Evolutionary conservation across 2,113 vertebrate species (phyloP).

Genomic region (Agelaius tricolor): DNA sequence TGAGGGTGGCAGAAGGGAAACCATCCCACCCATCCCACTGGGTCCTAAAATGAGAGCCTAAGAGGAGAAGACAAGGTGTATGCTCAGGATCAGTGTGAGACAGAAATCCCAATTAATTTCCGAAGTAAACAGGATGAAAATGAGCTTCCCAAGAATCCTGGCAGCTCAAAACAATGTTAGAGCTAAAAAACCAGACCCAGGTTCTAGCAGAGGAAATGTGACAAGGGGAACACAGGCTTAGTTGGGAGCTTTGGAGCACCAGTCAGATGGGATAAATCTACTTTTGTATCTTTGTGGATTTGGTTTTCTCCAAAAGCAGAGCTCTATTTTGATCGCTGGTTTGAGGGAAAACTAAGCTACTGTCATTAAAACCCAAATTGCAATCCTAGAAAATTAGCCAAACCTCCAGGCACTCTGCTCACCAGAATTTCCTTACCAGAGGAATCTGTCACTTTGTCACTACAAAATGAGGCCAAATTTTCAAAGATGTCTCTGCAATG

Average conservation of each 20-base stretch:
- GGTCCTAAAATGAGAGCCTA: background rate
- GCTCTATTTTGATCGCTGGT: background rate
- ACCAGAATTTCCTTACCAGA: conserved; percentile 5
- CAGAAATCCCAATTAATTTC: background rate
- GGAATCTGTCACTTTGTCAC: background rate
- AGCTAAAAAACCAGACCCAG: background rate
- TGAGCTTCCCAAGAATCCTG: background rate
- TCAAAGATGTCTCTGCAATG: background rate
- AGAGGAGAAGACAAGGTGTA: background rate
- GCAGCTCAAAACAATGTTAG: background rate
- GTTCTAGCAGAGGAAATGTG: background rate
- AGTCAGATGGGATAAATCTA: background rate
- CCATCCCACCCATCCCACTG: background rate
- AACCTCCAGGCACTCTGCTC: conserved; percentile 9
- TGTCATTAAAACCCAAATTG: background rate
- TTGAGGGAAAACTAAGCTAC: background rate
- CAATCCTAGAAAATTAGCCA: conserved; percentile 12
- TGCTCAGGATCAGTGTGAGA: background rate
- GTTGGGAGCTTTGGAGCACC: background rate
- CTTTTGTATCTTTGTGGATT: background rate
- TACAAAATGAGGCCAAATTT: conserved; percentile 27
- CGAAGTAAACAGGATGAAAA: background rate
- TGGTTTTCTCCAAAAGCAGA: background rate
- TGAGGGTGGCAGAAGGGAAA: background rate
- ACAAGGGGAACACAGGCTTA: background rate